phyloP scores from a whole-genome alignment of 2,113 vertebrate species.

The Campylomormyrus tamandua region DNA sequence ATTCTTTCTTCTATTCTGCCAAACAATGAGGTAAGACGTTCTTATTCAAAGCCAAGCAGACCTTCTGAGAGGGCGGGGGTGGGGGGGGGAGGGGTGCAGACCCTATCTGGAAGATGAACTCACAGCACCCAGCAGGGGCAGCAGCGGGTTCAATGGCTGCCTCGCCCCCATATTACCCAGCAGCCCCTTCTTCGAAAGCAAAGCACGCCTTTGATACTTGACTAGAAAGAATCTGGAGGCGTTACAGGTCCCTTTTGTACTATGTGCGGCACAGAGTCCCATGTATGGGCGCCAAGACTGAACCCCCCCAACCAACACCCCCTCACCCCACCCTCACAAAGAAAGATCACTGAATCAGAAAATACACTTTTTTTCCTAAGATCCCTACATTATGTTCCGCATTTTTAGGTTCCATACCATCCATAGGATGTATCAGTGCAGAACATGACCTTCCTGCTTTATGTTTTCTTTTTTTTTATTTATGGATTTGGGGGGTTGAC shows the following conservation, averaged over 20 bases:
- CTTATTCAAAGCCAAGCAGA: conserved; percentile 42
- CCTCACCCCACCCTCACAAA: conserved; percentile 30
- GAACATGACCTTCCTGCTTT: conserved; percentile 4
- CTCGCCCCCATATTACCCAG: conserved; percentile 54
- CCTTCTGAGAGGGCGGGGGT: conserved; percentile 25
- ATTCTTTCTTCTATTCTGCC: conserved; percentile 29
- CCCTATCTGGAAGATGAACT: conserved; percentile 58
- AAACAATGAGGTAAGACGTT: conserved; percentile 52
- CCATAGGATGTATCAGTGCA: conserved; percentile 21
- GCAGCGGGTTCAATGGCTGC: conserved; percentile 50
- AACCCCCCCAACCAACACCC: conserved; percentile 36
- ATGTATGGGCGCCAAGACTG: conserved; percentile 50
- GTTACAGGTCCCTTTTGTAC: conserved; percentile 68
- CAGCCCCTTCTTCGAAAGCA: conserved; percentile 60
- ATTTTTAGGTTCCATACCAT: conserved; percentile 7
- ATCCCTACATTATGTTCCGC: background rate
- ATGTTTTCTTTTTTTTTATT: conserved; percentile 18
- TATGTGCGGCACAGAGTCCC: conserved; percentile 40
- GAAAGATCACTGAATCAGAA: conserved; percentile 51
- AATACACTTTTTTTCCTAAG: conserved; percentile 25
- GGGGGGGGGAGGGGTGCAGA: conserved; percentile 24
- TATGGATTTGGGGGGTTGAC: conserved; percentile 32
- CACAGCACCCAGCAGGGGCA: conserved; percentile 52
- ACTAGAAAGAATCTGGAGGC: conserved; percentile 67
- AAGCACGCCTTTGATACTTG: conserved; percentile 64